Conservation (phyloP, 1,140 invertebrate species). For the Bombus consobrinus region DNA sequence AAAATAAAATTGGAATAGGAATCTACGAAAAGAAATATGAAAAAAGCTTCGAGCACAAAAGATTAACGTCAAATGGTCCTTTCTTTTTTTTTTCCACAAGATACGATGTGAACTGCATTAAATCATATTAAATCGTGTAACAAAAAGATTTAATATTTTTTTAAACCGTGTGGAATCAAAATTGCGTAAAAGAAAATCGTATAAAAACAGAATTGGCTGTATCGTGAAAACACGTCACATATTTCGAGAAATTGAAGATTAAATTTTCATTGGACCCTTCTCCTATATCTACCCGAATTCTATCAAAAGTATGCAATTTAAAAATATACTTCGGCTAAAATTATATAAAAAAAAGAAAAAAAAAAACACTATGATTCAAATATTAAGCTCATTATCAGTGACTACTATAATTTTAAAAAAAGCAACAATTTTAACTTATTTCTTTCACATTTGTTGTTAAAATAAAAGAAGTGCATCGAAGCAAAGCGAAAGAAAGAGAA, state of each 20-base stretch:
- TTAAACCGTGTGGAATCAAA: background rate
- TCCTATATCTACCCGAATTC: background rate
- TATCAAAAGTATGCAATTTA: background rate
- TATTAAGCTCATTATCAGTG: background rate
- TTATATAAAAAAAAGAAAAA: background rate
- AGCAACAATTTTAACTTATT: background rate
- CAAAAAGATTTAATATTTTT: too few species aligned
- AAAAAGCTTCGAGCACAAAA: background rate
- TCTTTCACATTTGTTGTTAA: slow-evolving; percentile 2
- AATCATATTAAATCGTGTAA: too few species aligned
- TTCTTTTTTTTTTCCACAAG: background rate
- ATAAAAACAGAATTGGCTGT: background rate
- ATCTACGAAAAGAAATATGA: background rate
- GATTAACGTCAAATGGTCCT: background rate
- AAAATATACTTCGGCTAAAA: background rate
- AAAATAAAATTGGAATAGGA: background rate
- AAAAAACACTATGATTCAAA: background rate
- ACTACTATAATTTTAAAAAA: background rate
- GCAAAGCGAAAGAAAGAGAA: slow-evolving; percentile 11
- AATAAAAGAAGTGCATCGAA: background rate
- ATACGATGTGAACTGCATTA: background rate
- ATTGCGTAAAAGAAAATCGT: background rate
- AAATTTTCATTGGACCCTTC: background rate
- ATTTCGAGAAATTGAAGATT: background rate
- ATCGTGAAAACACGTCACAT: background rate